These are phyloP conservation scores for Hippopotamyrus pictus DNA, from an alignment of 2,797 vertebrate species.

Conservation along the genomic window DNA sequence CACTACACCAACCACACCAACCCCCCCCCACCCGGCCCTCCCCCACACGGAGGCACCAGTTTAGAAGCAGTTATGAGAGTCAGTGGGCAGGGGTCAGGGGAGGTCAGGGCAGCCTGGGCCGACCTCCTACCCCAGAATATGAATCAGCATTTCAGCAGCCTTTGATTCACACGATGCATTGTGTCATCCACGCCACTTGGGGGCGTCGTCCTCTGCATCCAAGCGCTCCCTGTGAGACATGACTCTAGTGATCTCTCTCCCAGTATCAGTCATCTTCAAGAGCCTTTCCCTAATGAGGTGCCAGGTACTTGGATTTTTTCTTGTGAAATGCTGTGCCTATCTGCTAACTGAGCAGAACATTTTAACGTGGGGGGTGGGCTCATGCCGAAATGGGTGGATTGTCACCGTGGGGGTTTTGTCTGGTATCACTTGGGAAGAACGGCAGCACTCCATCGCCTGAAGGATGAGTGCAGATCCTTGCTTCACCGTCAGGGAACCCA, in stretches of 20 bases:
- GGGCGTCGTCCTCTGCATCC: not conserved
- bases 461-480: not conserved
- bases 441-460: not conserved
- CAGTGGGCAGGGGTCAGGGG: not conserved
- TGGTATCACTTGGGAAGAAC: not conserved
- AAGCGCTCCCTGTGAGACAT: not conserved
- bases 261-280: not conserved
- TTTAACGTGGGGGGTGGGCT: not conserved
- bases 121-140: not conserved
- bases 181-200: not conserved
- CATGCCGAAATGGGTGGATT: not conserved
- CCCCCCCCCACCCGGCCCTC: not conserved
- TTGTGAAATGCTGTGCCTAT: not conserved
- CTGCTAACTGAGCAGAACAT: not conserved
- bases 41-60: slow-evolving; percentile 25
- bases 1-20: not conserved
- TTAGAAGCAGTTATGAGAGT: not conserved
- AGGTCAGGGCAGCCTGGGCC: slow-evolving; percentile 24
- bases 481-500: not conserved
- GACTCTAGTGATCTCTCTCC: not conserved
- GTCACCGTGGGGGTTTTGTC: not conserved
- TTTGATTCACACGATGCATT: too few species aligned
- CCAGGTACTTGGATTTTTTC: not conserved
- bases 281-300: not conserved
- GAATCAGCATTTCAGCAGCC: not conserved